phyloP scores from a whole-genome alignment of 2,797 vertebrate species.

The Danio jaintianensis region DNA sequence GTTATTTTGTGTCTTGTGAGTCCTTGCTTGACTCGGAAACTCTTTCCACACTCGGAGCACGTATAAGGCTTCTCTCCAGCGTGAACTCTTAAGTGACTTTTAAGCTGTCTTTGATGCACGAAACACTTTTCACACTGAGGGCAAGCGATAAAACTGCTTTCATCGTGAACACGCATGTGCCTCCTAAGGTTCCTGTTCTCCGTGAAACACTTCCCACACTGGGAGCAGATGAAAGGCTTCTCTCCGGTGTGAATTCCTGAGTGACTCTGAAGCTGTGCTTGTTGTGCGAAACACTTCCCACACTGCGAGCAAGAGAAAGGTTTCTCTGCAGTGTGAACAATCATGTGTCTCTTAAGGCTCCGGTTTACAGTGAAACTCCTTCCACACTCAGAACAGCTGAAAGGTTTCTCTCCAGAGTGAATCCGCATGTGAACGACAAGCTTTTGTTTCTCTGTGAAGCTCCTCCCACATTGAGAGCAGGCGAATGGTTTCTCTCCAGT shows the following conservation, averaged over 20 bases:
- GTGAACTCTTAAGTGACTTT: not conserved
- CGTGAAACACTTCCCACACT: not conserved
- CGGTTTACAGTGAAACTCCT: slow-evolving; percentile 4
- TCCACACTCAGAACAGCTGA: slow-evolving; percentile 11
- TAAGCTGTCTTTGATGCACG: not conserved
- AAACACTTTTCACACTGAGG: not conserved
- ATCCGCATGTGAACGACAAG: slow-evolving; percentile 17
- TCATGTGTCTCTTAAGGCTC: slow-evolving; percentile 14
- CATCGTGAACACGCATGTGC: no score
- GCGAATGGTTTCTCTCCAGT: not conserved
- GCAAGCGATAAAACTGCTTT: no score
- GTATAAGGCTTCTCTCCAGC: not conserved
- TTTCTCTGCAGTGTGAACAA: slow-evolving; percentile 13
- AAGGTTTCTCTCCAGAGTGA: not conserved
- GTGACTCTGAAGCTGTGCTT: not conserved
- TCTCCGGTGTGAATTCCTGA: not conserved
- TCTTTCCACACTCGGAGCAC: not conserved
- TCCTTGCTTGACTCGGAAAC: not conserved
- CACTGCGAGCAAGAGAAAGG: not conserved
- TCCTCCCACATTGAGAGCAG: slow-evolving; percentile 12
- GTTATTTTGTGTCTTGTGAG: not conserved
- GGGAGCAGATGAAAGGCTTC: not conserved
- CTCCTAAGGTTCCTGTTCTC: no score
- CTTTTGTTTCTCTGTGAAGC: slow-evolving; percentile 8
- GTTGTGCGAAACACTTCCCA: no score